Conservation (phyloP, 2,888 invertebrate genomes). For the Cantharis flavilabris region DNA sequence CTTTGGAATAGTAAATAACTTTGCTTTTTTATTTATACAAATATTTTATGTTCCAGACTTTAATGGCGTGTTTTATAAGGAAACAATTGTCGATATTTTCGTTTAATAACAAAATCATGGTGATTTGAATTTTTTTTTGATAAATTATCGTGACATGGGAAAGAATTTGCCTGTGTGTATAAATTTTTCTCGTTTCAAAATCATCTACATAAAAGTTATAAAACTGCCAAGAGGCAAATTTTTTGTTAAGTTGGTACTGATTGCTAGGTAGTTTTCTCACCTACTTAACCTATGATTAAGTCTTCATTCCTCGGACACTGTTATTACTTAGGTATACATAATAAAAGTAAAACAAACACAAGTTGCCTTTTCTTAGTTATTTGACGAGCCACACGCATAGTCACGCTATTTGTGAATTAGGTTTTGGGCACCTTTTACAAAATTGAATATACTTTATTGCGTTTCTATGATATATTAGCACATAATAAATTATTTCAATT, state of each 20-base stretch:
- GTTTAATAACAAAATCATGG: neutral
- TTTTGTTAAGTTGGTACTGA: slow-evolving; percentile 27
- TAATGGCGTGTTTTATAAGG: neutral
- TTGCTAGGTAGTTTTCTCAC: slow-evolving; percentile 47
- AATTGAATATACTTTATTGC: neutral
- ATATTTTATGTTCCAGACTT: neutral
- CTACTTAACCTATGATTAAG: slow-evolving; percentile 47
- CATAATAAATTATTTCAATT: slow-evolving; percentile 3
- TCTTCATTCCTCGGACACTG: slow-evolving; percentile 38
- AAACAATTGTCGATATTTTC: neutral
- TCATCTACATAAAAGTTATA: slow-evolving; percentile 2
- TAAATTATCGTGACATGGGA: slow-evolving; percentile 11
- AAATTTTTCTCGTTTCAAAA: neutral
- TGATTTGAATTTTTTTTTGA: neutral
- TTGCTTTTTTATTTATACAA: neutral
- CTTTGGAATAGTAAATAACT: neutral
- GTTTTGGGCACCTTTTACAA: slow-evolving; percentile 1
- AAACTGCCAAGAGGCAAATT: slow-evolving; percentile 13
- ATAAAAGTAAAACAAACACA: slow-evolving; percentile 20
- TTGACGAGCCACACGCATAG: slow-evolving; percentile 14
- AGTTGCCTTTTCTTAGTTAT: slow-evolving; percentile 4
- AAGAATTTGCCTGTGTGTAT: slow-evolving; percentile 11
- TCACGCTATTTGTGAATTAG: slow-evolving; percentile 5
- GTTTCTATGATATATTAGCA: neutral
- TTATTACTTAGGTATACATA: slow-evolving; percentile 35